phyloP scores from a whole-genome alignment of 2,797 vertebrate species.

The Triplophysa yarkandensis region DNA sequence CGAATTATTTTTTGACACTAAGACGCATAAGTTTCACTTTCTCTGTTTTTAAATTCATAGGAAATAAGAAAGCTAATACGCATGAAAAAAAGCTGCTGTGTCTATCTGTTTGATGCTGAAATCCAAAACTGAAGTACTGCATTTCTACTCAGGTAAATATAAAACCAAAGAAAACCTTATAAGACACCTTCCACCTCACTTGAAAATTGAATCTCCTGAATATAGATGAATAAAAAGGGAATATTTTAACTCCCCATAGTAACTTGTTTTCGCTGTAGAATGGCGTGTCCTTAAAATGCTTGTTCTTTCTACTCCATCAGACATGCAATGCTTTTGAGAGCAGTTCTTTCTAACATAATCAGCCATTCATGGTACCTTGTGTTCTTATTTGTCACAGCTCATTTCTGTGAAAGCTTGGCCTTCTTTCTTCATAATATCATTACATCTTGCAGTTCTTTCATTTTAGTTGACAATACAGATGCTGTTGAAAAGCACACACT shows the following conservation, averaged over 20 bases:
- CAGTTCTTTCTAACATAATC: not conserved
- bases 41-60: no score
- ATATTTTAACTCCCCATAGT: not conserved
- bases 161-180: not conserved
- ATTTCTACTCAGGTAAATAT: not conserved
- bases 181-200: not conserved
- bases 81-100: not conserved
- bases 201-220: not conserved
- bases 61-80: not conserved
- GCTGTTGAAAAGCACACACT: not conserved
- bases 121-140: not conserved
- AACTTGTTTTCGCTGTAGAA: not conserved
- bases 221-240: not conserved
- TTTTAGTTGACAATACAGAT: not conserved
- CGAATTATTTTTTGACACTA: no score
- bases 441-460: not conserved
- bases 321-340: not conserved
- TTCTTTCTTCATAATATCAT: not conserved
- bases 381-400: not conserved
- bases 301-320: not conserved
- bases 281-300: not conserved
- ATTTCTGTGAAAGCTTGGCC: not conserved
- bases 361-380: not conserved
- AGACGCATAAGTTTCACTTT: no score
- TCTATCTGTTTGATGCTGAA: not conserved